A percentile compares a stretch with the other conserved stretches of the same genome.
phyloP scores from a whole-genome alignment of 2,888 invertebrate species.

The Dorcus hopei region DNA sequence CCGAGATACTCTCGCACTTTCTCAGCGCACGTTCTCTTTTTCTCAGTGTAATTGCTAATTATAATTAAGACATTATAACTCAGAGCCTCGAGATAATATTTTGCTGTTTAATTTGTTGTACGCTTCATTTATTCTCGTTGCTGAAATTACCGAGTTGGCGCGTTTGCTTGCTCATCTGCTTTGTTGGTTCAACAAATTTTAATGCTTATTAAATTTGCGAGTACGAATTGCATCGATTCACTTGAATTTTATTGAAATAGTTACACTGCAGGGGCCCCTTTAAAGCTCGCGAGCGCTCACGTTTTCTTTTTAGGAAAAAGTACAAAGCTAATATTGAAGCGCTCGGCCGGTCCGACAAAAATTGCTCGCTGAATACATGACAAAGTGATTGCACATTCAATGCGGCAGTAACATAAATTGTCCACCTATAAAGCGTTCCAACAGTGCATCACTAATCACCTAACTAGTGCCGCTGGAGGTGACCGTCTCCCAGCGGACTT shows the following conservation, averaged over 20 bases:
- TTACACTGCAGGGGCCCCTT: no score
- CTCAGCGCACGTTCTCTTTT: not conserved
- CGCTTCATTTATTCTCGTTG: not conserved
- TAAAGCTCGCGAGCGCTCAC: not conserved
- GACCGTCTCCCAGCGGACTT: slow-evolving; percentile 20
- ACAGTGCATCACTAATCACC: slow-evolving; percentile 31
- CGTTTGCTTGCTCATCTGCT: not conserved
- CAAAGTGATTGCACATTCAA: slow-evolving; percentile 24
- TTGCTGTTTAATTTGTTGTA: not conserved
- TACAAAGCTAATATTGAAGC: not conserved
- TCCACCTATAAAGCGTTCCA: slow-evolving; percentile 28
- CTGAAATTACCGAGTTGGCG: not conserved
- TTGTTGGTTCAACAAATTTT: not conserved
- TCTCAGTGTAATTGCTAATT: not conserved
- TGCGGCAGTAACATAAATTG: slow-evolving; percentile 30
- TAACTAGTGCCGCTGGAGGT: slow-evolving; percentile 26
- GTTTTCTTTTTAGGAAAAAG: not conserved
- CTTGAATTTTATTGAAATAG: not conserved
- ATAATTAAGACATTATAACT: not conserved
- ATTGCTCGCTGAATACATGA: slow-evolving; percentile 12
- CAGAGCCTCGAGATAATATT: not conserved
- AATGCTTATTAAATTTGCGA: not conserved
- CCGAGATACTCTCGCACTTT: not conserved
- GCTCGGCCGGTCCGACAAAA: slow-evolving; percentile 5
- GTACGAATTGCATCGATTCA: not conserved